phyloP scores from a whole-genome alignment of 2,113 vertebrate genomes.

The Elachura formosa region DNA sequence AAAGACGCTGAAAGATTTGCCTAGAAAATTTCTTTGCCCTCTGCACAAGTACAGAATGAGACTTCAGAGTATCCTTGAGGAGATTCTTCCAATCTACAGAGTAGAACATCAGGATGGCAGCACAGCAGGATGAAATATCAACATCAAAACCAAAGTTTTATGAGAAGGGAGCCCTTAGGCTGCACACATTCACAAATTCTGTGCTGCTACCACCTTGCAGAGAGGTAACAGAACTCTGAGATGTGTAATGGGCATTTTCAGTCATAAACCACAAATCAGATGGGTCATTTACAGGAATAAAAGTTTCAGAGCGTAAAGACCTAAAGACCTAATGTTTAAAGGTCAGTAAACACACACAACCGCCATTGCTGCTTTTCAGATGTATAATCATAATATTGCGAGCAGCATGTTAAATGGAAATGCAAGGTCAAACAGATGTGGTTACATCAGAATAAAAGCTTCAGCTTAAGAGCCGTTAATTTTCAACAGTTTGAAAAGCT shows the following conservation, averaged over 20 bases:
- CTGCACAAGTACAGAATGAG: background rate
- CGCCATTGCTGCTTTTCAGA: background rate
- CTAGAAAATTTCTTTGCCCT: background rate
- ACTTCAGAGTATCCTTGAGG: background rate
- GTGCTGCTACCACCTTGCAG: background rate
- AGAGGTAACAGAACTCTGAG: background rate
- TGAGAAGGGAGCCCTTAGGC: background rate
- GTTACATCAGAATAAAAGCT: background rate
- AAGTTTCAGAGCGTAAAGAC: background rate
- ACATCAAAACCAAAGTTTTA: rapidly evolving
- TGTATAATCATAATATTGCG: background rate
- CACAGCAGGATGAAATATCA: background rate
- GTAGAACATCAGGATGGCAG: background rate
- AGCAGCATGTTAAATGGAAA: background rate
- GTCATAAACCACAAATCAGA: background rate
- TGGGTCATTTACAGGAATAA: background rate
- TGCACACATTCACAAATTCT: background rate
- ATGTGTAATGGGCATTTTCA: background rate
- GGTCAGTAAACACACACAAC: background rate
- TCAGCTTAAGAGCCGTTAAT: background rate
- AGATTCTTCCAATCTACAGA: background rate
- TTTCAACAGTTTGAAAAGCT: conserved; percentile 12
- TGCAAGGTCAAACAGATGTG: background rate
- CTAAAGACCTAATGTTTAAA: background rate
- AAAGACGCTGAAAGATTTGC: background rate